Evolutionary conservation across 2,797 vertebrate genomes (phyloP), one percentile per base, ranked within the genome.

Genomic region (Rhinichthys osculus): DNA sequence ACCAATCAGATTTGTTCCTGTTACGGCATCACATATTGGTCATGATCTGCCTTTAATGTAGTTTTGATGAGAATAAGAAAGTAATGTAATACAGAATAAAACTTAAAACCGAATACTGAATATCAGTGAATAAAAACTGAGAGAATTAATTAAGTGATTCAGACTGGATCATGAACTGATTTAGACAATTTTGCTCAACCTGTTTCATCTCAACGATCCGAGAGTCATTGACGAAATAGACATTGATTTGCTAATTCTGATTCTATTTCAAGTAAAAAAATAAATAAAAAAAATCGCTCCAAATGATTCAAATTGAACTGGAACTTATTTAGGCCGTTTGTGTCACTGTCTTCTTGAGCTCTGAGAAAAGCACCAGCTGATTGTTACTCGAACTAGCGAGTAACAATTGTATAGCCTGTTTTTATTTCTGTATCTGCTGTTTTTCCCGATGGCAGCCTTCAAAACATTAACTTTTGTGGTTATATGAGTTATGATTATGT

Each of bases 1-100:
- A 73, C 72, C 42, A 76, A 57, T 83, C 84, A 80, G 69, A 84
- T n/a, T 42, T 44, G 42, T 59, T 44, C 4, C 72, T 67, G 47
- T 4, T 62, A 21, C 27, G 35, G 11, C 35, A 57, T 82, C 35
- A 44, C n/a, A 82, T 57, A 21, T 6, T 62, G 52, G 52, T n/a
- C 14, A n/a, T 81, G 79, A 82, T 30, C 52, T 40, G 35, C 35
- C 70, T 19, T 10, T 3, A 40, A 70, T 70, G 27, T 5, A 52
- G 54, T 62, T 77, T 40, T 44, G 21, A 59, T 35, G 21, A 59
- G 33, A 64, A 44, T n/a, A 27, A 27, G 27, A 27, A 64, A 78
- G 16, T 78, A n/a, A 78, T 44, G n/a, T 40, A 16, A 57, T 21
- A 27, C 2, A 64, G 35, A 62, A 44, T 19, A 27, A 59, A 16